A percentile compares a stretch with the other conserved stretches of the same genome.
Conservation (phyloP, 2,797 vertebrate species). For the Miichthys miiuy region DNA sequence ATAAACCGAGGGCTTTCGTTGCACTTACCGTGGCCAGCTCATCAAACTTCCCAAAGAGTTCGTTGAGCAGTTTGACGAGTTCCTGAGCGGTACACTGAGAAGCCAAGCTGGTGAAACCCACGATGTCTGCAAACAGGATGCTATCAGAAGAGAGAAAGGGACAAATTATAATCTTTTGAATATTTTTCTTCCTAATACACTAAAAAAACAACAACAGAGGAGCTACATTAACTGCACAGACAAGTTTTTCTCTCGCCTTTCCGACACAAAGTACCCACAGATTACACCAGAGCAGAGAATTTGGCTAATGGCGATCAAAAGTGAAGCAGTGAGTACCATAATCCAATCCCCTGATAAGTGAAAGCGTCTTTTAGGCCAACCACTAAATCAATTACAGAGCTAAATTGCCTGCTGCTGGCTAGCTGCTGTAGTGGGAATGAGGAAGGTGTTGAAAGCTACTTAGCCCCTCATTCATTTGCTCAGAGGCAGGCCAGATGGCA, state of each 20-base stretch:
- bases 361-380: slow-evolving; percentile 54
- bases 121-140: slow-evolving; percentile 98
- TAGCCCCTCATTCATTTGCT: slow-evolving; percentile 65
- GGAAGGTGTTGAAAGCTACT: slow-evolving; percentile 70
- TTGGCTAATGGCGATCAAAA: slow-evolving; percentile 55
- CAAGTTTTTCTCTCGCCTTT: background rate
- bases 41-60: slow-evolving; percentile 98
- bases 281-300: slow-evolving; percentile 23
- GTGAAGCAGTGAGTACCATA: slow-evolving; percentile 44
- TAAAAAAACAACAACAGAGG: background rate
- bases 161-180: background rate
- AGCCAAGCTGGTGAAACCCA: slow-evolving; percentile 97
- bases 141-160: slow-evolving; percentile 78
- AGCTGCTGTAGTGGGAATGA: slow-evolving; percentile 42
- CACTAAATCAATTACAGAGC: slow-evolving; percentile 67
- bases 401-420: slow-evolving; percentile 64
- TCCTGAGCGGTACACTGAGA: slow-evolving; percentile 99
- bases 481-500: slow-evolving; percentile 66
- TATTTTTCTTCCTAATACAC: background rate
- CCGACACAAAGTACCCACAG: slow-evolving; percentile 21
- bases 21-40: slow-evolving; percentile 91
- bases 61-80: slow-evolving; percentile 97
- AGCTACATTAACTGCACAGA: background rate
- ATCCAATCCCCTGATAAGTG: slow-evolving; percentile 61
- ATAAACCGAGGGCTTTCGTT: no score